Evolutionary conservation across 2,797 vertebrate species (phyloP).

Genomic region (Acropternis orthonyx): DNA sequence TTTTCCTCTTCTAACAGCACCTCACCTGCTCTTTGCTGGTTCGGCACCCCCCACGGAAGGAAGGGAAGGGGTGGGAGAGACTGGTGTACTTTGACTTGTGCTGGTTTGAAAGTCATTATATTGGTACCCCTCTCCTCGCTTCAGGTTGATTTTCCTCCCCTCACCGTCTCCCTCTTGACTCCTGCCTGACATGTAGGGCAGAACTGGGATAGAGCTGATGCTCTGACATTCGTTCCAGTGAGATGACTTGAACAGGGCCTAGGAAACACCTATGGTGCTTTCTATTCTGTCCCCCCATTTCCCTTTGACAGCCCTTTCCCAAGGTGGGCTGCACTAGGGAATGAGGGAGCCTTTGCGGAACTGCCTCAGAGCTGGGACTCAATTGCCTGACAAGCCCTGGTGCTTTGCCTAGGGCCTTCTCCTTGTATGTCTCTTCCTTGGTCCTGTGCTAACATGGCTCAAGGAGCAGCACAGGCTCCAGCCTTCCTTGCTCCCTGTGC

Average conservation of each 20-base stretch:
- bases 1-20: slow-evolving; percentile 62
- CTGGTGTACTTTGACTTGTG: slow-evolving; percentile 34
- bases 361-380: background rate
- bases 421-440: slow-evolving; percentile 4
- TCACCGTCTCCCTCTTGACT: slow-evolving; percentile 22
- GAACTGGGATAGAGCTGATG: slow-evolving; percentile 24
- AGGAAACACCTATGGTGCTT: background rate
- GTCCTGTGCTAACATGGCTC: background rate
- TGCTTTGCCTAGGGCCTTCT: slow-evolving; percentile 24
- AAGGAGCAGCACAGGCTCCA: background rate
- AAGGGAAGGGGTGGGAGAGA: slow-evolving; percentile 50
- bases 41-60: slow-evolving; percentile 7
- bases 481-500: background rate
- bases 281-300: background rate
- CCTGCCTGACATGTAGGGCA: slow-evolving; percentile 45
- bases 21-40: slow-evolving; percentile 54
- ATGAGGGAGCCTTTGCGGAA: background rate
- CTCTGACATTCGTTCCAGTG: slow-evolving; percentile 20
- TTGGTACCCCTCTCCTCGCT: slow-evolving; percentile 44
- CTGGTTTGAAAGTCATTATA: slow-evolving; percentile 34
- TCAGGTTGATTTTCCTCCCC: slow-evolving; percentile 44
- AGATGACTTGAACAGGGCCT: slow-evolving; percentile 51
- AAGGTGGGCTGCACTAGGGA: slow-evolving; percentile 3
- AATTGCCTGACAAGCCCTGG: background rate
- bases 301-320: background rate